Base-by-base conservation (phyloP, 1,140 invertebrate species). In the Drosophila fuyamai region DNA sequence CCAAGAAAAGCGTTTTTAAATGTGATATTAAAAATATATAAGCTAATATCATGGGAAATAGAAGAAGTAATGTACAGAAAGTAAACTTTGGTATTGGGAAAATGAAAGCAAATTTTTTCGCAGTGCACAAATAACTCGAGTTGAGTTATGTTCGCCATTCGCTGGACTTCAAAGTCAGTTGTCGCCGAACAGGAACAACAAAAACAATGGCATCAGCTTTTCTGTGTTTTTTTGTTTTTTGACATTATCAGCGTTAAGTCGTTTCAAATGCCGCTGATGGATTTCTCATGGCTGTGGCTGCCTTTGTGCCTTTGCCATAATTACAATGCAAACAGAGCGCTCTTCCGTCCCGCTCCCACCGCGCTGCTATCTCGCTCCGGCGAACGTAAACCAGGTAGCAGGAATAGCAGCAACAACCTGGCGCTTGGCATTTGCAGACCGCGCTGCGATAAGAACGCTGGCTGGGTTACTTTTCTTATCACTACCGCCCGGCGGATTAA, bases 201-300 rank as follows among this genome's bases (percentile, higher is more conserved):
- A 68, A 65, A 44, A 50, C 12, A 23, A 16, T 10, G 53, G 36
- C 65, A 65, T 46, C 36, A 32, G 62, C 47, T 14, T 27, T 18
- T 46, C 65, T 47, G 18, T 23, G 7, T 51, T 67, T 54, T 66
- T 63, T 38, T 55, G 14, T 35, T 36, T 43, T 55, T 41, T 79
- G 83, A 88, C 79, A 88, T 82, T 88, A 86, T 86, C 82, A 67
- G 50, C 68, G 65, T 53, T 81, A 81, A 79, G 78, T 85, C 78
- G 56, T 56, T 79, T 83, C 63, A 76, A 83, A 76, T 77, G 59
- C 76, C 76, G 66, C 81, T 76, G 71, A 76, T 71, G 65, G 67
- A 57, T 58, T 70, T 47, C 65, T 41, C 80, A 82, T 70, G 29
- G 29, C 29, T 32, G 29, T 32, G 29, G 29, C 29, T 32, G 32